Evolutionary conservation across 1,140 invertebrate genomes (phyloP), one percentile per base, ranked within the genome.

Genomic region (Archegozetes longisetosus): DNA sequence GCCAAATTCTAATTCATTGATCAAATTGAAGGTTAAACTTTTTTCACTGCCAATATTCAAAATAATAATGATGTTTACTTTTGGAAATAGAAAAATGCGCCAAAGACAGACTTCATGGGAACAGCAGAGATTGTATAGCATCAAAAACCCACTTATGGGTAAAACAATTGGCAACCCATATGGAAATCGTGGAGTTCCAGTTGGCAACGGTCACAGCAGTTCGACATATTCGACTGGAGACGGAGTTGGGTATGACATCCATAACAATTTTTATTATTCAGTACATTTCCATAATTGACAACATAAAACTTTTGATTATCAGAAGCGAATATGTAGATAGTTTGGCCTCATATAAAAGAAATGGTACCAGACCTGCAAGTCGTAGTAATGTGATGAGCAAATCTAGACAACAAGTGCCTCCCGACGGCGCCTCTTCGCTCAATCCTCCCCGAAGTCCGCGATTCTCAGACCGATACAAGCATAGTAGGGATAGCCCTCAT

Each of bases 71-170:
- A n/a, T n/a, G n/a, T n/a, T n/a, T n/a, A n/a, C n/a, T n/a, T n/a
- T n/a, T n/a, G n/a, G n/a, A n/a, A n/a, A 50, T 32, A 68, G 67
- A 63, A 68, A 66, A 65, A 47, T 64, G 9, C 56, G 66, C 14
- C 57, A 66, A 54, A 27, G 64, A 26, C 67, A 67, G 27, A 67
- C 48, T n/a, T 56, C 63, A 1, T 68, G 67, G 67, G 67, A 68
- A 56, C 67, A 68, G 49, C 67, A 68, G 48, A 55, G 65, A 23
- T 40, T 68, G 12, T 68, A 68, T 26, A 66, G 60, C 25, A 68
- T 66, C 24, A 67, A 68, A 55, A 68, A 68, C 61, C 67, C 67
- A 32, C 48, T 68, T 25, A 67, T 68, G 65, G 60, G 60, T 12
- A 67, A 67, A 56, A 61, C 56, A 28, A 24, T 66, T 3, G 60